Evolutionary conservation across 2,888 invertebrate genomes (phyloP), one percentile per base, ranked within the genome.

Genomic region (Eudemis profundana): DNA sequence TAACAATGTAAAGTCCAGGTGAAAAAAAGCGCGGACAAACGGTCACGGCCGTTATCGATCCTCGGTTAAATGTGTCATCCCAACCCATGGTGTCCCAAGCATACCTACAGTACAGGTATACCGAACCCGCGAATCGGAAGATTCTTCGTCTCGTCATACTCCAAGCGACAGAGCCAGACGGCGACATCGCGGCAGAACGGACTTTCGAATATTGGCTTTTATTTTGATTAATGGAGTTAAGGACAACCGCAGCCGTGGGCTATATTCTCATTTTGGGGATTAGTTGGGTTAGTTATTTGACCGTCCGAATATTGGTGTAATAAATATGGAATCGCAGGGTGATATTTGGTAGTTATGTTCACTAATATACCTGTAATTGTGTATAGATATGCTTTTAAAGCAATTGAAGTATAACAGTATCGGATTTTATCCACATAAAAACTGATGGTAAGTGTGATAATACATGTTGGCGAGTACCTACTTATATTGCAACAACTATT

Each of bases 11-110:
- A n/a, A n/a, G n/a, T n/a, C n/a, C n/a, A n/a, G n/a, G n/a, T n/a
- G 19, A 4, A 23, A 4, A 10, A 29, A 56, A 44, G 17, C 27
- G 42, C 27, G 42, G 29, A 42, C 29, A 29, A 56, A n/a, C 42
- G 56, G 56, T 44, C 56, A 44, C 56, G 40, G 56, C 17, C 42
- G 15, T 27, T 56, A 56, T 56, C 42, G 56, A 56, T 56, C 53
- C 14, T 15, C 14, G 42, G 17, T n/a, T 29, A 56, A 56, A 56
- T 44, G 56, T 56, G 56, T 44, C 56, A 56, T 56, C 56, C 27
- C 56, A 15, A 56, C 2, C 56, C 56, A 29, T 56, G 44, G 56
- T 44, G 42, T 29, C 27, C 40, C 29, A 27, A 5, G 21, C 46
- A 4, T 17, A 44, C 56, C 56, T 56, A 56, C 42, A 56, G 44